Evolutionary conservation across 2,888 invertebrate genomes (phyloP).

Genomic region (Leptopilina myrica): DNA sequence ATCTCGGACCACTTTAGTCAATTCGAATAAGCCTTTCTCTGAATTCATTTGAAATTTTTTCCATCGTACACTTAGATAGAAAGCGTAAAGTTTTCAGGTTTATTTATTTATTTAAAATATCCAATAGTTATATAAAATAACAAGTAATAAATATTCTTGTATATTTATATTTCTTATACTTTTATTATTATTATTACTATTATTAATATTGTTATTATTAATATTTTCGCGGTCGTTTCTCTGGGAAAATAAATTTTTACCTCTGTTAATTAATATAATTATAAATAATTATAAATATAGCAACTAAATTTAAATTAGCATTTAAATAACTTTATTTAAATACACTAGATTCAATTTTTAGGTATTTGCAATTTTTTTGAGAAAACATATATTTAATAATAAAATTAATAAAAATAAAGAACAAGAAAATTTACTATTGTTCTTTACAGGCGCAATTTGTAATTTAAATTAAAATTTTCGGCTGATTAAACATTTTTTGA

Average conservation of each 20-base stretch:
- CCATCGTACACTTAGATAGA: slow-evolving; percentile 14
- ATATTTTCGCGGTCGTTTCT: too few species aligned
- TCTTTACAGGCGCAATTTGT: too few species aligned
- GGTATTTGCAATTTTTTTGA: too few species aligned
- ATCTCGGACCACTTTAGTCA: slow-evolving; percentile 7
- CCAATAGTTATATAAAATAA: slow-evolving; percentile 6
- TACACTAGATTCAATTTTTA: too few species aligned
- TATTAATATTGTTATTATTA: too few species aligned
- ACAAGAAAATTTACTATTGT: too few species aligned
- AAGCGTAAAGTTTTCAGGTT: slow-evolving; percentile 28
- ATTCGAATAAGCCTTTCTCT: slow-evolving; percentile 25
- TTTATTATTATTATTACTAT: not conserved
- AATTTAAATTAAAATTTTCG: too few species aligned
- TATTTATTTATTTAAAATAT: slow-evolving; percentile 13
- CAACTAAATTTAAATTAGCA: too few species aligned
- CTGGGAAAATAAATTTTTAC: too few species aligned
- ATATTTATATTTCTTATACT: not conserved
- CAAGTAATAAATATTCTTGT: not conserved
- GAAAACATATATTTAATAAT: not conserved
- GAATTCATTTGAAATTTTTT: slow-evolving; percentile 28
- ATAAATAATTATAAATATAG: too few species aligned
- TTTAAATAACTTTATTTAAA: too few species aligned
- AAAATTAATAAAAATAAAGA: not conserved
- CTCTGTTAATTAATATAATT: not conserved
- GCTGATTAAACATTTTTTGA: too few species aligned